These are phyloP conservation scores for Pseudomyrmex gracilis DNA, from an alignment of 1,140 invertebrate genomes.

Conservation along the genomic window DNA sequence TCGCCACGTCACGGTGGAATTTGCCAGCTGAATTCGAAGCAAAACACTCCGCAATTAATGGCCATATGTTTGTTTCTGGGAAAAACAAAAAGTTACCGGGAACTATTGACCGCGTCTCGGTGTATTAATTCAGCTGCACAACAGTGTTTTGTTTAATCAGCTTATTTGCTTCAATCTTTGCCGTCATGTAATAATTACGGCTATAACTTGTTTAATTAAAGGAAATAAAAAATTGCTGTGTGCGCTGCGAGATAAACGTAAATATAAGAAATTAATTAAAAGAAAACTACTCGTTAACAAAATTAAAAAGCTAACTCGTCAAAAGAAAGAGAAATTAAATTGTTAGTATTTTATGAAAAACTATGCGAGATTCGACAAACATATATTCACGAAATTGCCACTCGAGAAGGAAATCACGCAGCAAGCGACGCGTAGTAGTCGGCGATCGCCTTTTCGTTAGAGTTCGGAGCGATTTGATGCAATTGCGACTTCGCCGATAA, in stretches of 20 bases:
- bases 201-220: neutral
- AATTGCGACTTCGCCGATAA: conserved; percentile 43
- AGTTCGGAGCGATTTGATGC: neutral
- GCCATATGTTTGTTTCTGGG: conserved; percentile 36
- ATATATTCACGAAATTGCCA: neutral
- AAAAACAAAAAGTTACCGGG: conserved; percentile 33
- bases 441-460: conserved; percentile 7
- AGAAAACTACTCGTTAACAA: too few species aligned
- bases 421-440: neutral
- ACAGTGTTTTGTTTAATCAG: neutral
- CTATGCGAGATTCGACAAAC: too few species aligned
- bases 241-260: too few species aligned
- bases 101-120: conserved; percentile 22
- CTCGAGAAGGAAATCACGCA: neutral
- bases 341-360: too few species aligned
- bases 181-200: neutral
- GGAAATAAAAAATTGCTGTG: neutral
- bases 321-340: too few species aligned
- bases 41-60: conserved; percentile 45
- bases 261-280: too few species aligned
- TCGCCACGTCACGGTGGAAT: conserved; percentile 1
- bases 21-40: conserved; percentile 33
- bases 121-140: conserved; percentile 36
- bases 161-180: conserved; percentile 6
- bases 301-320: too few species aligned